These are phyloP conservation scores for Willowsia nigromaculata DNA, from an alignment of 2,888 invertebrate species.

Conservation along the genomic window DNA sequence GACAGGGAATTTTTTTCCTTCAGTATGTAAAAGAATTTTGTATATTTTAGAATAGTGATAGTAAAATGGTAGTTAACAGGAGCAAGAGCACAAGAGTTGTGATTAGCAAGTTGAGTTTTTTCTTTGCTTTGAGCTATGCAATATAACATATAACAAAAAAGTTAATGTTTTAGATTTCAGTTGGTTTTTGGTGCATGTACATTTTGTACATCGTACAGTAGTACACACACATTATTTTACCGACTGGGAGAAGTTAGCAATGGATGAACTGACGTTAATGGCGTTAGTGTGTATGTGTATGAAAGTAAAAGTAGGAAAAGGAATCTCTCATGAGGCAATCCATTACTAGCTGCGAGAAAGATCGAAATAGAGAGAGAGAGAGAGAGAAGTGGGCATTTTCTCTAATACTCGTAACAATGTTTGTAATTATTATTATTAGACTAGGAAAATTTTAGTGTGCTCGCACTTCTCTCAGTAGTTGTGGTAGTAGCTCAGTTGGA, in stretches of 20 bases:
- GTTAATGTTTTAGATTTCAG: not conserved
- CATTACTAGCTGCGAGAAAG: slow-evolving; percentile 49
- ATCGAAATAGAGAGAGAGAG: slow-evolving; percentile 3
- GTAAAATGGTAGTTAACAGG: slow-evolving; percentile 17
- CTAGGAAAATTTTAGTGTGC: slow-evolving; percentile 21
- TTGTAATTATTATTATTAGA: slow-evolving; percentile 62
- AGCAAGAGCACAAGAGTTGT: slow-evolving; percentile 19
- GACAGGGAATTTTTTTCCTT: not conserved
- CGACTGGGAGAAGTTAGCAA: slow-evolving; percentile 3
- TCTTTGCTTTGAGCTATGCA: slow-evolving; percentile 3
- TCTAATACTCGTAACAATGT: not conserved
- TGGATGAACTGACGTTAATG: slow-evolving; percentile 56
- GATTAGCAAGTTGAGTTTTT: slow-evolving; percentile 45
- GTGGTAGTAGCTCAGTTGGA: not conserved
- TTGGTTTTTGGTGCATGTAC: not conserved
- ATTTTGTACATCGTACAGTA: too few relatives aligned
- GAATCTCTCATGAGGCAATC: slow-evolving; percentile 68
- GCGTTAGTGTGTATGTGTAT: slow-evolving; percentile 44
- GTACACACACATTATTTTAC: slow-evolving; percentile 6
- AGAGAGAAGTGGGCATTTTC: not conserved
- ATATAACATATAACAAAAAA: not conserved
- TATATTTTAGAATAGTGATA: not conserved
- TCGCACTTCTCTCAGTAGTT: not conserved
- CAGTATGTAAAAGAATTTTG: not conserved
- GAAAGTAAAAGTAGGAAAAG: slow-evolving; percentile 20